Evolutionary conservation across 2,888 invertebrate genomes (phyloP), one percentile per base, ranked within the genome.

Genomic region (Merodon equestris): DNA sequence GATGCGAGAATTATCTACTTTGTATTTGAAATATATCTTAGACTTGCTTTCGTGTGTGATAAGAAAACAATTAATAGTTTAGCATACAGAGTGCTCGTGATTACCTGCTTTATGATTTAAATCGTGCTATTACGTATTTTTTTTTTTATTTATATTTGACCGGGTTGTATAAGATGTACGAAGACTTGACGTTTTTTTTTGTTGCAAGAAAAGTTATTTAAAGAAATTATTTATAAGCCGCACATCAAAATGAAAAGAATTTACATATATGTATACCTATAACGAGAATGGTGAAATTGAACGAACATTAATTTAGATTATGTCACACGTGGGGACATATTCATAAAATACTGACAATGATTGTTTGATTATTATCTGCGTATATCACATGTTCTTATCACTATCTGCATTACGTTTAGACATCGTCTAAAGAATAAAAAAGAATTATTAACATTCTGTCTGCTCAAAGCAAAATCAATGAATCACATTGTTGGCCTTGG

Each of bases 381-480:
- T 27, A 27, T 48, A 54, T 71, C 71, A 71, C 61, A 63, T 63
- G 61, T 44, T 56, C 48, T 63, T 38, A 63, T 61, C 54, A 54
- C 54, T 42, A 9, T n/a, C 34, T 60, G 18, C 15, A 12, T 36
- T 1, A n/a, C 2, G 3, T 42, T 27, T 63, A 9, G 44, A 10
- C 14, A 5, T 1, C 44, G 15, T 53, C 17, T 12, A 7, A 27
- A 4, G 3, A 27, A 2, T 27, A 4, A 27, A 7, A 27, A 27
- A 7, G 27, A 7, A 27, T 27, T 27, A 7, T 4, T 12, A 51
- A 15, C n/a, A 54, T 14, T 34, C n/a, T 12, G 40, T 34, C 50
- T 19, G 14, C 13, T 42, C 12, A 15, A 18, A 18, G 18, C 17
- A 40, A 45, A 58, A 64, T 56, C 47, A 34, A 58, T 40, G 51